These are phyloP conservation scores for Pollimyrus isidori DNA, from an alignment of 2,113 vertebrate genomes.

Conservation along the genomic window DNA sequence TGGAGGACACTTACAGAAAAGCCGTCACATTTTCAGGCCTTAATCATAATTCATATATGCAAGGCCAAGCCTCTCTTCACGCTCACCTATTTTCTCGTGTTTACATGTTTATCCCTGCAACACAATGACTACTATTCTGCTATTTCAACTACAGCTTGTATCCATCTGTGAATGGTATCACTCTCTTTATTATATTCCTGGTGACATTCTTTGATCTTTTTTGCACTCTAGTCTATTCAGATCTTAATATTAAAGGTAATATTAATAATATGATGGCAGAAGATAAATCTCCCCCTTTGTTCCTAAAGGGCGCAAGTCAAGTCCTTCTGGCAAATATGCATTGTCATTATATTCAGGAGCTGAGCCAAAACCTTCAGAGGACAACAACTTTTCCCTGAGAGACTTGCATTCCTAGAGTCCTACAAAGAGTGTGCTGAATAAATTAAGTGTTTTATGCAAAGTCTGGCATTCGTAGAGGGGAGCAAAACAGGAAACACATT, in stretches of 20 bases:
- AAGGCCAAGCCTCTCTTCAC: background rate
- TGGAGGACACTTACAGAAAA: background rate
- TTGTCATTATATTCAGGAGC: background rate
- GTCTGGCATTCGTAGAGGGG: background rate
- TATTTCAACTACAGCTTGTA: background rate
- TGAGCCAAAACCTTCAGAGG: background rate
- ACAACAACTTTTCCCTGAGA: background rate
- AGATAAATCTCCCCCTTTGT: background rate
- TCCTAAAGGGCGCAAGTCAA: background rate
- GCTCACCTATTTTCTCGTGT: background rate
- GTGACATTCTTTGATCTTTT: background rate
- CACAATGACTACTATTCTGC: background rate
- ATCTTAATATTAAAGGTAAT: background rate
- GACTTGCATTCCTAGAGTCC: background rate
- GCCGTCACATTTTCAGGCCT: background rate
- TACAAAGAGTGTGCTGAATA: background rate
- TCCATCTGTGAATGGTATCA: background rate
- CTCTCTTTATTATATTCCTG: background rate
- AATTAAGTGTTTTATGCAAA: slow-evolving; percentile 1
- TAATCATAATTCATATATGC: background rate
- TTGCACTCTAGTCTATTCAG: background rate
- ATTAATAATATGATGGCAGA: background rate
- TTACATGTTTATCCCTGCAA: background rate
- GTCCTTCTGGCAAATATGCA: background rate
- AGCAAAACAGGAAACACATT: background rate